Conservation (phyloP, 2,888 invertebrate genomes). For the Hypena proboscidalis region DNA sequence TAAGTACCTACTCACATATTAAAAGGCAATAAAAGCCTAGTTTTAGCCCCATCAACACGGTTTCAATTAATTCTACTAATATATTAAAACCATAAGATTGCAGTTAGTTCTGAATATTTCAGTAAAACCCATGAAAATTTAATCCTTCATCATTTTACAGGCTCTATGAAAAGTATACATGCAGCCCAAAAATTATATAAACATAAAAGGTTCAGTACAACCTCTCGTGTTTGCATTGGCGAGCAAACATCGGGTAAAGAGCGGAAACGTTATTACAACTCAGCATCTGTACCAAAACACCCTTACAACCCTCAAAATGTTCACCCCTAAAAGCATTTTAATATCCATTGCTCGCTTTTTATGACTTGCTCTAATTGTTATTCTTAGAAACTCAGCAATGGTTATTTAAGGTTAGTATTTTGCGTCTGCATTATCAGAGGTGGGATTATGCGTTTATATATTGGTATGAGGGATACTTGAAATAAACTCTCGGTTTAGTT, state of each 20-base stretch:
- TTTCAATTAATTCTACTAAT: no score
- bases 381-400: constrained; percentile 24
- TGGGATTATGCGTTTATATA: constrained; percentile 1
- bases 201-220: constrained; percentile 56
- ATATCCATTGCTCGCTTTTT: constrained; percentile 35
- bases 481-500: constrained; percentile 57
- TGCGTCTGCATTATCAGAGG: neutral
- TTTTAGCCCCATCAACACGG: no score
- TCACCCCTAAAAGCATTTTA: neutral
- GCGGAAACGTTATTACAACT: constrained; percentile 78
- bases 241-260: constrained; percentile 76
- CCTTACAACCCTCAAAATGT: neutral
- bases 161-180: constrained; percentile 48
- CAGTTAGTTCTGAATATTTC: no score
- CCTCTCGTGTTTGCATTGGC: constrained; percentile 73
- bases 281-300: constrained; percentile 45
- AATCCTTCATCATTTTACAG: constrained; percentile 30
- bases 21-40: no score
- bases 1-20: no score
- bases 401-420: neutral
- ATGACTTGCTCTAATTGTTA: accelerated
- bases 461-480: constrained; percentile 45
- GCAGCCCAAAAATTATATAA: constrained; percentile 49
- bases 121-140: constrained; percentile 11
- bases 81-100: no score